Evolutionary conservation across 2,113 vertebrate species (phyloP).

Genomic region (Suncus etruscus): DNA sequence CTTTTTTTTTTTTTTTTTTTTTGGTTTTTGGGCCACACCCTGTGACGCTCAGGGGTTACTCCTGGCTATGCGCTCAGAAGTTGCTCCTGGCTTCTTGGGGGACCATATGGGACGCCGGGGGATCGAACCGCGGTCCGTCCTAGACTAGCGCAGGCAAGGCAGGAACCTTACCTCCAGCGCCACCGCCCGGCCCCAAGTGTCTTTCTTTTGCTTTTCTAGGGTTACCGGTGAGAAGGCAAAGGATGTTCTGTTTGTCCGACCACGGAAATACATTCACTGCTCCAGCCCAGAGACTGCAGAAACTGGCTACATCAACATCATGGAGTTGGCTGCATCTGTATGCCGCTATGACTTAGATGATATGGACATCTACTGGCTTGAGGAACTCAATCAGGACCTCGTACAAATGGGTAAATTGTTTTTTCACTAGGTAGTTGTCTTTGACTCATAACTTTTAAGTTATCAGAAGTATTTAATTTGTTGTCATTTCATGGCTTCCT

Average conservation of each 20-base stretch:
- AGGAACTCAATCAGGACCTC: constrained; percentile 92
- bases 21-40: too few relatives aligned
- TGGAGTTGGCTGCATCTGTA: constrained; percentile 94
- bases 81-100: too few relatives aligned
- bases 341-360: constrained; percentile 98
- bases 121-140: too few relatives aligned
- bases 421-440: constrained; percentile 53
- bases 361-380: constrained; percentile 96
- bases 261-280: constrained; percentile 94
- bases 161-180: too few relatives aligned
- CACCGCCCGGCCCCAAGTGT: too few relatives aligned
- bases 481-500: constrained; percentile 52
- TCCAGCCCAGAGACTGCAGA: constrained; percentile 91
- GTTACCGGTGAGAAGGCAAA: constrained; percentile 91
- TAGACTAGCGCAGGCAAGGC: too few relatives aligned
- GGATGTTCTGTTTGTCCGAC: constrained; percentile 92
- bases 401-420: constrained; percentile 91
- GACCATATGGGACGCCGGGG: too few relatives aligned
- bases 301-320: constrained; percentile 93
- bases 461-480: constrained; percentile 46
- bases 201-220: constrained; percentile 84
- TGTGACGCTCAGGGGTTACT: too few relatives aligned
- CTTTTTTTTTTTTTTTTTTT: too few relatives aligned
- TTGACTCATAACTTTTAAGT: constrained; percentile 61
- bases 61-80: too few relatives aligned